A percentile compares a stretch with the other conserved stretches of the same genome.
Evolutionary conservation across 2,888 invertebrate genomes (phyloP).

Genomic region (Caenorhabditis sulstoni): DNA sequence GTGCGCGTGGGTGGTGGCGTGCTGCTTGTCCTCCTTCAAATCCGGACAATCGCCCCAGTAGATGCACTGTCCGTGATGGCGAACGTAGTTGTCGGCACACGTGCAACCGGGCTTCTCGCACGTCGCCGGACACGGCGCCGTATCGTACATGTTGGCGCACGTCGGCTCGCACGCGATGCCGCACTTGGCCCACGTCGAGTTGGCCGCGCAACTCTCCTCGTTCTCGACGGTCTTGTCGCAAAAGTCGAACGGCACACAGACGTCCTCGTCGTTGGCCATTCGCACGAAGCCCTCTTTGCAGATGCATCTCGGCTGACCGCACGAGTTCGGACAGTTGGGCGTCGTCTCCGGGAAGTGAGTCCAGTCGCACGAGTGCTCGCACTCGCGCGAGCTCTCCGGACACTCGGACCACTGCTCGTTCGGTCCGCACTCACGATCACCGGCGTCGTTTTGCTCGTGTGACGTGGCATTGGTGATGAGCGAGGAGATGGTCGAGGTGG

Average conservation of each 20-base stretch:
- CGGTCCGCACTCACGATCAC: constrained; percentile 70
- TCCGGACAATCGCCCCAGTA: constrained; percentile 79
- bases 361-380: constrained; percentile 80
- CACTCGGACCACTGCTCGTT: constrained; percentile 77
- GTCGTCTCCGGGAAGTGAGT: constrained; percentile 73
- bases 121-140: constrained; percentile 74
- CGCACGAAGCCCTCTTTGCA: constrained; percentile 77
- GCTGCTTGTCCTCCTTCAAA: constrained; percentile 28
- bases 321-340: constrained; percentile 67
- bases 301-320: constrained; percentile 65
- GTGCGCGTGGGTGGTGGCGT: constrained; percentile 1
- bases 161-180: constrained; percentile 78
- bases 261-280: constrained; percentile 69
- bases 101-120: constrained; percentile 78
- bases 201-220: constrained; percentile 66
- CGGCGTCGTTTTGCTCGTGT: constrained; percentile 44
- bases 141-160: constrained; percentile 77
- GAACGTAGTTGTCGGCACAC: constrained; percentile 78
- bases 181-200: constrained; percentile 79
- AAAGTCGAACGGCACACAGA: constrained; percentile 78
- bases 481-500: constrained; percentile 37
- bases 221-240: constrained; percentile 69
- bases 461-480: constrained; percentile 48
- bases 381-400: constrained; percentile 75
- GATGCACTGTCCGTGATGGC: constrained; percentile 76